A percentile compares a stretch with the other conserved stretches of the same genome.
phyloP scores from a whole-genome alignment of 2,113 vertebrate species.

The Apteryx owenii region DNA sequence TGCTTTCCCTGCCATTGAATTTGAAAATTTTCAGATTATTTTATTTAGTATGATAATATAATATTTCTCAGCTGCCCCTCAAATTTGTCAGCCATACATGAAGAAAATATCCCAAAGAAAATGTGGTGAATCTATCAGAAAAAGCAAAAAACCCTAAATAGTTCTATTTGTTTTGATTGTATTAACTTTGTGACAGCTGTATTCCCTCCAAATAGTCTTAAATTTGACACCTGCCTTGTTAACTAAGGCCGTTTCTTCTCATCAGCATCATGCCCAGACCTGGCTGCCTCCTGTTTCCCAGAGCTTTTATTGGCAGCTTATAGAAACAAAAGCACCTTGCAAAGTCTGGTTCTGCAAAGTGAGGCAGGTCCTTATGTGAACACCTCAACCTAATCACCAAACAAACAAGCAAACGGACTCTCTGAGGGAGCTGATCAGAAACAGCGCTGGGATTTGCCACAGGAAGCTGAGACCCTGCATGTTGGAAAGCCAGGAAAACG shows the following conservation, averaged over 20 bases:
- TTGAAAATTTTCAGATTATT: slow-evolving; percentile 5
- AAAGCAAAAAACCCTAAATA: neutral
- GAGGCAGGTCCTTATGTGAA: neutral
- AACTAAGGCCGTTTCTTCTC: neutral
- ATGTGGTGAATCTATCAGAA: neutral
- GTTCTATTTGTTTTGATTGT: neutral
- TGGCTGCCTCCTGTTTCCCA: neutral
- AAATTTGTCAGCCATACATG: neutral
- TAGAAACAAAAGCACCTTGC: neutral
- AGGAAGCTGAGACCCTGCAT: neutral
- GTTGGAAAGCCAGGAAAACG: neutral
- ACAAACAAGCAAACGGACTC: neutral
- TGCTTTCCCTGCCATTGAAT: neutral
- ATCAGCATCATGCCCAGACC: neutral
- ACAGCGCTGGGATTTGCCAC: neutral
- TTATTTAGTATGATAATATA: neutral
- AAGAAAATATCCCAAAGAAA: neutral
- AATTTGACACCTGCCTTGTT: neutral
- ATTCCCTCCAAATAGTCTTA: neutral
- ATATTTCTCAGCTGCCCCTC: neutral
- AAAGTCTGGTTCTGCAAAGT: neutral
- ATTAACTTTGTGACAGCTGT: neutral
- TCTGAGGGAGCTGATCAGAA: neutral
- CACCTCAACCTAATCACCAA: neutral
- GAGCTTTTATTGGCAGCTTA: neutral